A percentile compares a stretch with the other conserved stretches of the same genome.
These are phyloP conservation scores for Agriotes lineatus DNA, from an alignment of 2,888 invertebrate species.

Conservation along the genomic window DNA sequence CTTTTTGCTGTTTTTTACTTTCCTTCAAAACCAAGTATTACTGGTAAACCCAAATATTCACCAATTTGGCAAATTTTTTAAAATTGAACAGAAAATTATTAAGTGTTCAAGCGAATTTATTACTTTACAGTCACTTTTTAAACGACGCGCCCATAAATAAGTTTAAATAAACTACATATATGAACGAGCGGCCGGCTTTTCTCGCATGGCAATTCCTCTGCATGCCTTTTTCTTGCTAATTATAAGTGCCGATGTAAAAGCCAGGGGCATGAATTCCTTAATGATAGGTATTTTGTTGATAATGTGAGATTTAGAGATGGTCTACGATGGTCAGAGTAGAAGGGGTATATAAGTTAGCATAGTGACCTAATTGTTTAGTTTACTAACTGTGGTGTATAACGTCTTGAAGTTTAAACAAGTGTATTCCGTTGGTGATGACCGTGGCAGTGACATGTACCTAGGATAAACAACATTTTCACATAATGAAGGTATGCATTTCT, in stretches of 20 bases:
- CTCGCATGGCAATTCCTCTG: constrained; percentile 3
- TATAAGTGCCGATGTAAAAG: constrained; percentile 31
- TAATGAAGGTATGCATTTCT: constrained; percentile 32
- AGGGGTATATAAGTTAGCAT: constrained; percentile 70
- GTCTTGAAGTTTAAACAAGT: constrained; percentile 38
- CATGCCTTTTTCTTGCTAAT: constrained; percentile 21
- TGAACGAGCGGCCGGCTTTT: background rate
- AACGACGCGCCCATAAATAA: background rate
- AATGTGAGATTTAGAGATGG: constrained; percentile 43
- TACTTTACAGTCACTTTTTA: background rate
- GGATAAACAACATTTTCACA: constrained; percentile 25
- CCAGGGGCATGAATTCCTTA: constrained; percentile 40
- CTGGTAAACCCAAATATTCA: background rate
- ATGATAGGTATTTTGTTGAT: constrained; percentile 44
- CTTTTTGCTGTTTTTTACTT: too few relatives aligned
- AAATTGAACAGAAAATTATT: too few relatives aligned
- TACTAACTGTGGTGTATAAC: constrained; percentile 52
- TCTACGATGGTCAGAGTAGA: constrained; percentile 66
- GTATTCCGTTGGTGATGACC: constrained; percentile 36
- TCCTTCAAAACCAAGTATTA: too few relatives aligned
- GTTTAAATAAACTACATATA: background rate
- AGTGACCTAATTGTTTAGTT: constrained; percentile 66
- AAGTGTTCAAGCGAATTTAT: too few relatives aligned
- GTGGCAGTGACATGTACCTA: constrained; percentile 38
- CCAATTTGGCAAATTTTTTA: too few relatives aligned